Percentiles rank a stretch among this genome's conserved stretches.
These are phyloP conservation scores for Diadema setosum DNA, from an alignment of 35 echinoderm and acorn worm species.

Conservation along the genomic window DNA sequence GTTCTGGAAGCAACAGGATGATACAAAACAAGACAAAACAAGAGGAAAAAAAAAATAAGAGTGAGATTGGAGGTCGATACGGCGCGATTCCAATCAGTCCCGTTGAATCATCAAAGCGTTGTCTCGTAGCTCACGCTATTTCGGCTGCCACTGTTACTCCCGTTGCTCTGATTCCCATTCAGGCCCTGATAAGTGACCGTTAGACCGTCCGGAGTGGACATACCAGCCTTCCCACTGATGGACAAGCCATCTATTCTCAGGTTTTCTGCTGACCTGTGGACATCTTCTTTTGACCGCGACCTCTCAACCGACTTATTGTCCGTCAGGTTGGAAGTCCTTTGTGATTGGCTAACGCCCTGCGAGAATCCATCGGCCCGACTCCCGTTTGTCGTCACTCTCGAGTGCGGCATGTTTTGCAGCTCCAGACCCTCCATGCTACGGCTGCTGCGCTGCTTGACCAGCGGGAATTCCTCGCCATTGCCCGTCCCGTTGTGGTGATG, in stretches of 20 bases:
- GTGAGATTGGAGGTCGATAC: too few relatives aligned
- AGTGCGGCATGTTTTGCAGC: neutral
- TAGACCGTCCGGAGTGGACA: neutral
- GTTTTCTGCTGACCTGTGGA: neutral
- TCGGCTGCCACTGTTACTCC: neutral
- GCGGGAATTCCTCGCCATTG: neutral
- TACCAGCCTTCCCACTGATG: neutral
- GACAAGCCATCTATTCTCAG: neutral
- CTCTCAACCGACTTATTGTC: neutral
- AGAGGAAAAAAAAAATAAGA: too few relatives aligned
- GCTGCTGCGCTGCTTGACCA: neutral
- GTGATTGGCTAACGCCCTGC: neutral
- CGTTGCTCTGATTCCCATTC: neutral
- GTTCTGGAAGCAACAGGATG: constrained; percentile 5
- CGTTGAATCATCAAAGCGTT: neutral
- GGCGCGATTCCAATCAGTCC: too few relatives aligned
- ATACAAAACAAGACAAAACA: neutral
- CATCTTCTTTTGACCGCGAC: neutral
- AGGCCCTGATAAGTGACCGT: neutral
- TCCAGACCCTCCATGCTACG: neutral
- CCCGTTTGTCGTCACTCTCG: neutral
- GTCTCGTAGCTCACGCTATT: neutral
- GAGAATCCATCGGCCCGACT: neutral
- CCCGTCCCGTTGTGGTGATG: neutral
- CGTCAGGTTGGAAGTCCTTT: neutral